Percentiles rank a stretch among this genome's conserved stretches.
Evolutionary conservation across 2,797 vertebrate genomes (phyloP).

Genomic region (Psittacula echo): DNA sequence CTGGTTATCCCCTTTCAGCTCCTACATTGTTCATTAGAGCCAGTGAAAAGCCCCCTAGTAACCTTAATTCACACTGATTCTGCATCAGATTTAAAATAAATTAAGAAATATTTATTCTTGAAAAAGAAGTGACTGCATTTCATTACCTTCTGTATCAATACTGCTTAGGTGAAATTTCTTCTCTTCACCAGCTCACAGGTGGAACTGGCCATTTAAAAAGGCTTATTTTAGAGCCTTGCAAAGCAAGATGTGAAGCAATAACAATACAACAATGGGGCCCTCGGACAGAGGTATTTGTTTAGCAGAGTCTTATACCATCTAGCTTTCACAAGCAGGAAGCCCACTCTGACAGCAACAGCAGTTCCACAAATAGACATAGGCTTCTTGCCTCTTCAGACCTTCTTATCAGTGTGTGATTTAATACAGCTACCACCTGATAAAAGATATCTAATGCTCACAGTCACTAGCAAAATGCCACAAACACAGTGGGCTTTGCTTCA

Average conservation of each 20-base stretch:
- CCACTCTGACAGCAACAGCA: neutral
- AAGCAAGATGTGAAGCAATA: conserved; percentile 2
- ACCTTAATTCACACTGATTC: neutral
- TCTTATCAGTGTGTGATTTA: conserved; percentile 8
- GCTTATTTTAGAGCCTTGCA: neutral
- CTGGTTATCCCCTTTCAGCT: neutral
- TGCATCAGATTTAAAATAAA: neutral
- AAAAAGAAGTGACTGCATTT: neutral
- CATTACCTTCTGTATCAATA: neutral
- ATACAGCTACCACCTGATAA: conserved; percentile 14
- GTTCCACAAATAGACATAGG: conserved; percentile 4
- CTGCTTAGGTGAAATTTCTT: neutral
- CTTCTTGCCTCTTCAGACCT: neutral
- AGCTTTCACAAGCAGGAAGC: neutral
- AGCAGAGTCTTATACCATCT: neutral
- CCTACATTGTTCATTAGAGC: neutral
- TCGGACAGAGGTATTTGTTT: neutral
- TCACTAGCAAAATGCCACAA: neutral
- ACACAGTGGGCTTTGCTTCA: neutral
- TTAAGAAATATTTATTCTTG: neutral
- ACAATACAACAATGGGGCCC: neutral
- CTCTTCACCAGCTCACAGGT: neutral
- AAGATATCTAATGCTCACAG: neutral
- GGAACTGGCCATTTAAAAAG: neutral
- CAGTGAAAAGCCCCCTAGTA: neutral